Base-by-base conservation (phyloP, 2,888 invertebrate species). In the Acanthosepion esculentum region DNA sequence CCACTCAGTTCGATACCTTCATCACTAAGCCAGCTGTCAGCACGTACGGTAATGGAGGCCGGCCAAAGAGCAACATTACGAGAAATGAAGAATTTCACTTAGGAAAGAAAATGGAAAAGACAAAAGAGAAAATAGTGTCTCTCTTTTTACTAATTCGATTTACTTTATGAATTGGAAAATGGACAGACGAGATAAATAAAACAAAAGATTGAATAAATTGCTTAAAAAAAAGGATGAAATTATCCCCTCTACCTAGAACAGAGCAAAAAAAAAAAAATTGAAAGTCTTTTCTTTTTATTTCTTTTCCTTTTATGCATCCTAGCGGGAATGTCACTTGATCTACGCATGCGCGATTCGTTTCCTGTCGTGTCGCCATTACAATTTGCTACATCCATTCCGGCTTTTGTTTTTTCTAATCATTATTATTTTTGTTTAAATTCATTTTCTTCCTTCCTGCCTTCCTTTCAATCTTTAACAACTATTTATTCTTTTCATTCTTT, bases 121-220 rank as follows among this genome's bases (percentile, higher is more conserved):
- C 55, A 55, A 55, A 18, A 55, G 20, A 55, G 20, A 55, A 15
- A 55, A 15, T 20, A 15, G 4, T 15, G 18, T 15, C 18, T 33
- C 5, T 12, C 33, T 33, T 78, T 78, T n/a, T 33, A n/a, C 78
- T n/a, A 33, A 78, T 78, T 78, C 78, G n/a, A 78, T 78, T 33
- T 78, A 78, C 78, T 78, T 78, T 78, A 78, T 78, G 78, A 78
- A 78, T 78, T 78, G 15, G 78, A 78, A 41, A 78, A 33, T 78
- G 78, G 78, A 78, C 78, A n/a, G n/a, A 15, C 78, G n/a, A 78
- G 78, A 78, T 78, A 78, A 78, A 78, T 78, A 78, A 78, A 78
- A 78, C n/a, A n/a, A 78, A 78, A 10, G 78, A 78, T 33, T 78
- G n/a, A 33, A 78, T 78, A 78, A 78, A 78, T 78, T 78, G 78